These are phyloP conservation scores for Papilio demoleus DNA, from an alignment of 2,888 invertebrate genomes.

Conservation along the genomic window DNA sequence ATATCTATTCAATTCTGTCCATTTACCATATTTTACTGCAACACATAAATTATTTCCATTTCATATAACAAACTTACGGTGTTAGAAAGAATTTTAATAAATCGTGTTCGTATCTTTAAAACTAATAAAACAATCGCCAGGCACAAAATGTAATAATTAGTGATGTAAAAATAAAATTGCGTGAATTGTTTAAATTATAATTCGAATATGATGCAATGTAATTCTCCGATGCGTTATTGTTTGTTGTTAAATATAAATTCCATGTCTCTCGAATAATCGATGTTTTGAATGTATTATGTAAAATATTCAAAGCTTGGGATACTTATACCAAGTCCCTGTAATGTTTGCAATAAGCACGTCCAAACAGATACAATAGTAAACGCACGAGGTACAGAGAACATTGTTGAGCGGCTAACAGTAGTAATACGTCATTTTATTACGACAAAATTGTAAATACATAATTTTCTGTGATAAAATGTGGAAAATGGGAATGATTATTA, in stretches of 20 bases:
- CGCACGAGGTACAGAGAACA: conserved; percentile 61
- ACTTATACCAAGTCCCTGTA: no score
- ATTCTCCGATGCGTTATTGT: background rate
- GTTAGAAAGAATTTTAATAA: background rate
- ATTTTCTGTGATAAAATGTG: conserved; percentile 84
- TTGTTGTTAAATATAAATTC: no score
- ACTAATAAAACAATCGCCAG: conserved; percentile 51
- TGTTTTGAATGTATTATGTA: no score
- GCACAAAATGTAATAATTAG: conserved; percentile 50
- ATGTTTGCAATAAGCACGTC: background rate
- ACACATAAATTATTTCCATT: background rate
- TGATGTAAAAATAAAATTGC: background rate
- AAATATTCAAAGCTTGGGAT: no score
- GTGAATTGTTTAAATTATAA: background rate
- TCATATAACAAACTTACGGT: background rate
- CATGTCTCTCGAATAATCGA: no score
- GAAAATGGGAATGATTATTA: conserved; percentile 77
- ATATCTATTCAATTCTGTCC: conserved; percentile 22
- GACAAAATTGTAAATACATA: conserved; percentile 84
- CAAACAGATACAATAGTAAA: conserved; percentile 56
- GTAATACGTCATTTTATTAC: conserved; percentile 77
- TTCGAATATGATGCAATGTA: background rate
- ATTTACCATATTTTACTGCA: conserved; percentile 20
- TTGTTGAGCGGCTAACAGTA: conserved; percentile 74
- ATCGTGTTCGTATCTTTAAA: conserved; percentile 43